Evolutionary conservation across 2,888 invertebrate genomes (phyloP), one percentile per base, ranked within the genome.

Genomic region (Apamea epomidion): DNA sequence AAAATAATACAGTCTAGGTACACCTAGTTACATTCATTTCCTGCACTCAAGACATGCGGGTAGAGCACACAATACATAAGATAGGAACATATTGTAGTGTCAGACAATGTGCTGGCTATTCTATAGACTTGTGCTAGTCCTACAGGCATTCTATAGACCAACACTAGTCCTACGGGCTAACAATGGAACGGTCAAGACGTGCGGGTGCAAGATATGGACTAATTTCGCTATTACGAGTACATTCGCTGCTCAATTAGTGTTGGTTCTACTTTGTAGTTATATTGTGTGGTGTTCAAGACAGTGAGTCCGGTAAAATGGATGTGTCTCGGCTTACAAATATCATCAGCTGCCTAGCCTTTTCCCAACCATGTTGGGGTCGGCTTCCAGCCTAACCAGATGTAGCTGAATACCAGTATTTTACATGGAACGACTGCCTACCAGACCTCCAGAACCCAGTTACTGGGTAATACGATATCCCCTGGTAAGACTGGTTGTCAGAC

Each of bases 41-140:
- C 25, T 32, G 14, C 6, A 72, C 45, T 37, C 32, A 62, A 65
- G 60, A 62, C 71, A 83, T 64, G 62, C 68, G 71, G 54, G 85
- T 45, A 69, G 45, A 10, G 6, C 21, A 32, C 42, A 73, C 67
- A 80, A 81, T 76, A 68, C 48, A 25, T 14, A 18, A 75, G 75
- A 85, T 85, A 85, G 68, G 62, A 69, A 4, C 74, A 69, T 69
- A 85, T 73, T 76, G 81, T 76, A n/a, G 5, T 18, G 21, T 16
- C 4, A 25, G 29, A 83, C 85, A 85, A 76, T 76, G 32, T 70
- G 14, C 18, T 4, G n/a, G 32, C 37, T 32, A 42, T 65, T 74
- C 48, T 45, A 37, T 58, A 45, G 1, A 21, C 54, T 18, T 32
- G 42, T 45, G 8, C 68, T 62, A 10, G 65, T 58, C 16, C 42